Percentiles rank a stretch among this genome's conserved stretches.
phyloP scores from a whole-genome alignment of 2,797 vertebrate genomes.

The Hipposideros larvatus region DNA sequence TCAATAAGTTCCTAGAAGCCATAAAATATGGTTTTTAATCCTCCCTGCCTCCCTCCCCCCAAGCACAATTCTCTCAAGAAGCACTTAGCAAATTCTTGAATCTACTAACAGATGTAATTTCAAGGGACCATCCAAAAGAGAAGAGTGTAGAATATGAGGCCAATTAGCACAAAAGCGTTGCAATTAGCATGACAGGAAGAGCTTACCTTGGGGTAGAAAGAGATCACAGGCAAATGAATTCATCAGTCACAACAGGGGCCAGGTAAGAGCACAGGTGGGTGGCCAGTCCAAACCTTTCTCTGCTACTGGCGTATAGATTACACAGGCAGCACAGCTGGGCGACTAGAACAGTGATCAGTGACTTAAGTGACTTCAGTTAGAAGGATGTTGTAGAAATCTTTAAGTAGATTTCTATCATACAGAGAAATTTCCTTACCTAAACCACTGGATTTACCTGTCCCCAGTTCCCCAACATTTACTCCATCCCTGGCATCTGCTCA shows the following conservation, averaged over 20 bases:
- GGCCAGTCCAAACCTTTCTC: too few species aligned
- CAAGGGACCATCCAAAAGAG: constrained; percentile 7
- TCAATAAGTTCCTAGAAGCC: background rate
- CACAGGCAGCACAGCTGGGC: too few species aligned
- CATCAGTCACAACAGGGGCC: fast-evolving
- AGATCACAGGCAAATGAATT: background rate
- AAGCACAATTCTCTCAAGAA: constrained; percentile 28
- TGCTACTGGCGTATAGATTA: background rate
- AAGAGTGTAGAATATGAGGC: background rate
- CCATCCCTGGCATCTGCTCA: background rate
- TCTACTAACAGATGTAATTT: background rate
- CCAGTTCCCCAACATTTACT: constrained; percentile 1
- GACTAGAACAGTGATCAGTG: background rate
- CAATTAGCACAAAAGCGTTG: background rate
- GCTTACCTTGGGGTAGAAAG: background rate
- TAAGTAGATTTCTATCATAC: constrained; percentile 19
- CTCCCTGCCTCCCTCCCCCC: background rate
- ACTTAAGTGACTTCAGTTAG: background rate
- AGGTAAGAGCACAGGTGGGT: background rate
- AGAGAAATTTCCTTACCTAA: constrained; percentile 55
- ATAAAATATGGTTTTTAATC: background rate
- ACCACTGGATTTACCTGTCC: constrained; percentile 34
- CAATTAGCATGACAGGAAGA: background rate
- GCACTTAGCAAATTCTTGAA: background rate
- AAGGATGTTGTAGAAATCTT: background rate